These are phyloP conservation scores for Himalopsyche japonica DNA, from an alignment of 2,888 invertebrate genomes.

Conservation along the genomic window DNA sequence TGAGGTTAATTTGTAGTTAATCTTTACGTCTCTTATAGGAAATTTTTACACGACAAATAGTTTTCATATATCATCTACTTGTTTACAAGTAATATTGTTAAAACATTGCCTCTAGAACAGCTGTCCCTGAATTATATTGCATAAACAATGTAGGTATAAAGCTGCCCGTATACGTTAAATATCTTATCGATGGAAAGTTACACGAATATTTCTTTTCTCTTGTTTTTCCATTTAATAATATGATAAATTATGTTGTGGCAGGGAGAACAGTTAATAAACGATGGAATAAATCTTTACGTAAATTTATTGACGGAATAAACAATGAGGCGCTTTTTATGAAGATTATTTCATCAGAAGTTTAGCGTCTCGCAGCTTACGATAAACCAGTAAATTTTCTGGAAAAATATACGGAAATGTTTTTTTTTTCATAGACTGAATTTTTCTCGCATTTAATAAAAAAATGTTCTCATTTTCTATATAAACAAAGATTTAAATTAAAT, in stretches of 20 bases:
- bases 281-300: background rate
- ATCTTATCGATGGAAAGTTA: background rate
- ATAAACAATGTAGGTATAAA: no score
- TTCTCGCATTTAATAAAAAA: no score
- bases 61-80: no score
- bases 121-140: no score
- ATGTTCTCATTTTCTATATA: no score
- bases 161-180: background rate
- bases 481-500: no score
- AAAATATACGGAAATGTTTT: background rate
- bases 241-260: background rate
- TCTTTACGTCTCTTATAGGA: no score
- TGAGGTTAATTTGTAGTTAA: no score
- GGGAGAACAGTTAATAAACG: background rate
- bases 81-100: no score
- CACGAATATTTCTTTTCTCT: background rate
- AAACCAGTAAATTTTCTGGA: background rate
- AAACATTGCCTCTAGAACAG: no score
- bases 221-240: background rate
- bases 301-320: background rate
- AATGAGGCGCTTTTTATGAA: background rate
- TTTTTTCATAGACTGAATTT: no score
- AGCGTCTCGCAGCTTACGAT: background rate
- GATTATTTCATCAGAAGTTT: background rate
- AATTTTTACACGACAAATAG: no score